A percentile compares a stretch with the other conserved stretches of the same genome.
Conservation (phyloP, 2,888 invertebrate genomes). For the Drosophila monieri region DNA sequence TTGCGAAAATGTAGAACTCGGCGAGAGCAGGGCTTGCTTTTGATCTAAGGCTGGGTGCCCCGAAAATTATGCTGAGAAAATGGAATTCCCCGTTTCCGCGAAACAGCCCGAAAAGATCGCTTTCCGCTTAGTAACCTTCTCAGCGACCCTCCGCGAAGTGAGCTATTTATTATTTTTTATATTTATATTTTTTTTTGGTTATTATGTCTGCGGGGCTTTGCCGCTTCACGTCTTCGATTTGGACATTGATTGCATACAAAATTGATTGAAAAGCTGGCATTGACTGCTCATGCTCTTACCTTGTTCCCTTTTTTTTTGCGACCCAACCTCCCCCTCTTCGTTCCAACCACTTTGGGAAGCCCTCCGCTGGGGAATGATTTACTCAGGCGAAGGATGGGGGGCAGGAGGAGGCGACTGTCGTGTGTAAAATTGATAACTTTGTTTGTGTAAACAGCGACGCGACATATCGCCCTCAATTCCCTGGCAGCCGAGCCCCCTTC, state of each 20-base stretch:
- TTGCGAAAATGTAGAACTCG: slow-evolving; percentile 11
- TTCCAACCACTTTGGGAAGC: slow-evolving; percentile 34
- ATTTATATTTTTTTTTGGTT: slow-evolving; percentile 14
- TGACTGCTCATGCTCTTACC: slow-evolving; percentile 16
- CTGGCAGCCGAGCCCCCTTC: not conserved
- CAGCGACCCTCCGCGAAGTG: not conserved
- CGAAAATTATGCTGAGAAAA: slow-evolving; percentile 9
- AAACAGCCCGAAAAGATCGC: slow-evolving; percentile 19
- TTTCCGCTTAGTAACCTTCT: slow-evolving; percentile 11
- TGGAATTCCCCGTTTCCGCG: slow-evolving; percentile 6
- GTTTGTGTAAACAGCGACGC: slow-evolving; percentile 78
- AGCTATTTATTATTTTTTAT: not conserved
- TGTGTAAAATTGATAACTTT: slow-evolving; percentile 78
- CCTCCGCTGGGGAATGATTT: slow-evolving; percentile 18
- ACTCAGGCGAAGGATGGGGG: not conserved
- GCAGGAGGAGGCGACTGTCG: slow-evolving; percentile 33
- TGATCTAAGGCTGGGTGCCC: slow-evolving; percentile 10
- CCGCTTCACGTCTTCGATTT: slow-evolving; percentile 70
- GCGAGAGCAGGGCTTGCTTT: slow-evolving; percentile 10
- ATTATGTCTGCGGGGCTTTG: slow-evolving; percentile 61
- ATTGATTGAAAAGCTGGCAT: slow-evolving; percentile 70
- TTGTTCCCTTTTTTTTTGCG: not conserved
- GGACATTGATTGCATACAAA: slow-evolving; percentile 82
- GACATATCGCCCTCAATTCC: slow-evolving; percentile 55
- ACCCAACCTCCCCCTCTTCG: not conserved